A percentile compares a stretch with the other conserved stretches of the same genome.
Conservation (phyloP, 2,797 vertebrate species). For the Propithecus perrieri region DNA sequence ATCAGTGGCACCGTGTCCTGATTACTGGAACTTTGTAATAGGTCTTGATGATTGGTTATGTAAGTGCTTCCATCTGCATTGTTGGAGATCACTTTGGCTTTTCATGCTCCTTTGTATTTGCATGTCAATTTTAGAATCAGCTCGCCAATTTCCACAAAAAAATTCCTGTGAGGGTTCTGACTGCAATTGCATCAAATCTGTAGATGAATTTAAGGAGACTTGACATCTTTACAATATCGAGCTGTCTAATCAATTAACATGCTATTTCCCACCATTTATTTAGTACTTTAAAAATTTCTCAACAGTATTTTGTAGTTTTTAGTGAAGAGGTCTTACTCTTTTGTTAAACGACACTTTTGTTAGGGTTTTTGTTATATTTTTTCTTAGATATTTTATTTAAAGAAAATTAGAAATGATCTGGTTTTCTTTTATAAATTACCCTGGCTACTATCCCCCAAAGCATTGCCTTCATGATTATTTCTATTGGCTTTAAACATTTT, state of each 20-base stretch:
- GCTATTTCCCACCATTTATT: background rate
- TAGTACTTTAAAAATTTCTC: background rate
- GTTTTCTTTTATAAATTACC: background rate
- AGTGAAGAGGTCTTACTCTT: background rate
- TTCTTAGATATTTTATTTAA: background rate
- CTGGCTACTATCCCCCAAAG: background rate
- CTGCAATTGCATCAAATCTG: background rate
- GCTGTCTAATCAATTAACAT: background rate
- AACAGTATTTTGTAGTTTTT: background rate
- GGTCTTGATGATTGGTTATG: rapidly evolving
- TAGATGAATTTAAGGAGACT: background rate
- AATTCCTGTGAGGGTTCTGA: background rate
- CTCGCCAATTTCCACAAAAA: background rate
- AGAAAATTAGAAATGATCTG: background rate
- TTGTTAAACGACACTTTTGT: background rate
- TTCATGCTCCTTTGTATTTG: background rate
- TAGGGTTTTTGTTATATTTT: background rate
- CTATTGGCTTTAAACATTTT: background rate
- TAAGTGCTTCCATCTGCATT: background rate
- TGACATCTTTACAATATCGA: background rate
- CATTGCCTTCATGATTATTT: background rate
- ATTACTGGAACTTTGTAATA: background rate
- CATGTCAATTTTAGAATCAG: background rate
- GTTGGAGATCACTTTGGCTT: no score
- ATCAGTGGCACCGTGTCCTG: background rate